Evolutionary conservation across 2,113 vertebrate genomes (phyloP).

Genomic region (Erythrocercus mccallii): DNA sequence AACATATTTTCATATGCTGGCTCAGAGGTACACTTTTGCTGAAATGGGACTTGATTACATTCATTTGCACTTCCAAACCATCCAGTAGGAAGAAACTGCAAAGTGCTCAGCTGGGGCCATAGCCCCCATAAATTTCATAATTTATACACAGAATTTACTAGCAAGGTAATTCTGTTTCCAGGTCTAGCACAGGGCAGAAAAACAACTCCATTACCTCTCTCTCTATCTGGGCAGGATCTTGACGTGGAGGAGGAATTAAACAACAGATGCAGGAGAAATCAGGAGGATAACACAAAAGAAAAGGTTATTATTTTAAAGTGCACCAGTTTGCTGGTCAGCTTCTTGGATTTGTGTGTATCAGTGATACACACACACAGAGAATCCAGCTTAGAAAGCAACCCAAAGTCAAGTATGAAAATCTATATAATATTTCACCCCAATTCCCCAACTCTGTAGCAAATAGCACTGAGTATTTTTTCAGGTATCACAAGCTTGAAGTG

Average conservation of each 20-base stretch:
- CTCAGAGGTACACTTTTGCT: neutral
- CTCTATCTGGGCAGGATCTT: neutral
- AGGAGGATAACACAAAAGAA: neutral
- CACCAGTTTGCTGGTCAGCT: neutral
- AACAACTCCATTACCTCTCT: neutral
- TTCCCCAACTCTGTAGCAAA: neutral
- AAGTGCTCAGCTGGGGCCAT: neutral
- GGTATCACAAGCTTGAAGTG: neutral
- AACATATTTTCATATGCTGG: neutral
- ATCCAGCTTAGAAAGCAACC: neutral
- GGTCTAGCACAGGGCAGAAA: neutral
- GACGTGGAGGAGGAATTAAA: neutral
- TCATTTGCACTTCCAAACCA: neutral
- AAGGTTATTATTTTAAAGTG: neutral
- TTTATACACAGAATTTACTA: neutral
- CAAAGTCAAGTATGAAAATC: neutral
- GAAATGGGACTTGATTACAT: neutral
- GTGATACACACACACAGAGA: neutral
- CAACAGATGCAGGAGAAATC: neutral
- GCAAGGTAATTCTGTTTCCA: neutral
- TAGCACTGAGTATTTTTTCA: neutral
- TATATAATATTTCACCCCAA: neutral
- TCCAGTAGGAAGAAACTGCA: neutral
- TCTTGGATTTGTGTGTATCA: neutral
- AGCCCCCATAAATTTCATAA: neutral